Evolutionary conservation across 2,113 vertebrate genomes (phyloP), one percentile per base, ranked within the genome.

Genomic region (Pangasianodon gigas): DNA sequence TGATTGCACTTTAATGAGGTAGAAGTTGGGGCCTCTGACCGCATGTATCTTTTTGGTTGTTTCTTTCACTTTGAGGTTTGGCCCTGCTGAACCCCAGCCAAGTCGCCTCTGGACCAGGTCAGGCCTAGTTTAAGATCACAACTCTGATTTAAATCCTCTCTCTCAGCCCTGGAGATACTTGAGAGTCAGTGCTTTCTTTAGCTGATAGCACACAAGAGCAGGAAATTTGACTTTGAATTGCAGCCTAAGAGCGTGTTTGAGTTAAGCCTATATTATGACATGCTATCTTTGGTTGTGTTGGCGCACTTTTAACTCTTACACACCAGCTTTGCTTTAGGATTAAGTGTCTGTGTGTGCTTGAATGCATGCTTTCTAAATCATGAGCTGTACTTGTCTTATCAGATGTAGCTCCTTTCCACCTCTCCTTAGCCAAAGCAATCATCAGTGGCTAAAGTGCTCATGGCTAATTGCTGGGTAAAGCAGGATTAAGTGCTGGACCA

Each of bases 391-490:
- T 69, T 41, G 24, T 67, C 75, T 90, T 90, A 90, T 90, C 32
- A 85, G 88, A 90, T 87, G n/a, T 11, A 41, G 32, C 85, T 89
- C 67, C 75, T 85, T 77, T 71, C 84, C 62, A 58, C 83, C 5
- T 77, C 41, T 74, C 90, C 75, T 69, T 41, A 60, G 88, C 84
- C 89, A 93, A 85, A 88, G 89, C 56, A 92, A 94, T 94, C 94
- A 93, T 93, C 92, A 93, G 91, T 32, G 46, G 87, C 71, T 83
- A 93, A 93, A 92, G 88, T 77, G 84, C 26, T 56, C 86, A 24
- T 4, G n/a, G 89, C 92, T 93, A 94, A 94, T 94, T 92, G 93
- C 85, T 91, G 91, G 92, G 92, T 92, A 90, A 93, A 89, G 91
- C 89, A 90, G 89, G 92, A 94, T 88, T 88, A 91, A 90, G 86